These are phyloP conservation scores for Lepidostoma basale DNA, from an alignment of 1,140 invertebrate genomes.

Conservation along the genomic window DNA sequence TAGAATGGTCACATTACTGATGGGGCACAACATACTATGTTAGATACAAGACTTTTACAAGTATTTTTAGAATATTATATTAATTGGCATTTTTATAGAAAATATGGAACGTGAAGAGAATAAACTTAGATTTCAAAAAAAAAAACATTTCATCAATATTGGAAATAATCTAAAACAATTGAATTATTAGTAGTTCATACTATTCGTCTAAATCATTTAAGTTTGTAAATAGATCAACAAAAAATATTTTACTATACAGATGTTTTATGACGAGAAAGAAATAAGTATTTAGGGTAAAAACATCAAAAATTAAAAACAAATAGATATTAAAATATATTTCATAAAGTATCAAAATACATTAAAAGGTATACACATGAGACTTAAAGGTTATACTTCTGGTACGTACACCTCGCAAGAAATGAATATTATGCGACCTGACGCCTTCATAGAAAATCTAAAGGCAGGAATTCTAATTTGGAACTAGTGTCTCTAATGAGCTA, in stretches of 20 bases:
- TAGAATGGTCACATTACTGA: slow-evolving; percentile 38
- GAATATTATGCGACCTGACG: background rate
- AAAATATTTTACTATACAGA: slow-evolving; percentile 23
- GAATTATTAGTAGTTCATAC: slow-evolving; percentile 10
- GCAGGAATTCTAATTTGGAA: slow-evolving; percentile 25
- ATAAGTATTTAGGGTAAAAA: slow-evolving; percentile 15
- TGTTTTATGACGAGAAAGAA: background rate
- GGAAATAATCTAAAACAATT: slow-evolving; percentile 27
- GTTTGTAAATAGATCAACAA: slow-evolving; percentile 24
- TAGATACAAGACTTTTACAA: slow-evolving; percentile 41
- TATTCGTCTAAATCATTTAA: slow-evolving; percentile 17
- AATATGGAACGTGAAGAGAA: slow-evolving; percentile 38
- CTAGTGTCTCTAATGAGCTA: slow-evolving; percentile 19
- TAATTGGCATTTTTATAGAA: slow-evolving; percentile 45
- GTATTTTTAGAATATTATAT: slow-evolving; percentile 45
- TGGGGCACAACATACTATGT: slow-evolving; percentile 41
- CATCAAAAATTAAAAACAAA: slow-evolving; percentile 35
- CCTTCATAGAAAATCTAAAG: slow-evolving; percentile 25
- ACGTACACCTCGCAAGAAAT: slow-evolving; percentile 24
- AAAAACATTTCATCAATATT: slow-evolving; percentile 19
- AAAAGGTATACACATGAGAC: slow-evolving; percentile 58
- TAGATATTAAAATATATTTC: slow-evolving; percentile 53
- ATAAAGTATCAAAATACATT: slow-evolving; percentile 64
- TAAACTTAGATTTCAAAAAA: slow-evolving; percentile 23
- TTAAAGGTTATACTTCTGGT: background rate